These are phyloP conservation scores for Liopterus haemorrhoidalis DNA, from an alignment of 2,888 invertebrate species.

Conservation along the genomic window DNA sequence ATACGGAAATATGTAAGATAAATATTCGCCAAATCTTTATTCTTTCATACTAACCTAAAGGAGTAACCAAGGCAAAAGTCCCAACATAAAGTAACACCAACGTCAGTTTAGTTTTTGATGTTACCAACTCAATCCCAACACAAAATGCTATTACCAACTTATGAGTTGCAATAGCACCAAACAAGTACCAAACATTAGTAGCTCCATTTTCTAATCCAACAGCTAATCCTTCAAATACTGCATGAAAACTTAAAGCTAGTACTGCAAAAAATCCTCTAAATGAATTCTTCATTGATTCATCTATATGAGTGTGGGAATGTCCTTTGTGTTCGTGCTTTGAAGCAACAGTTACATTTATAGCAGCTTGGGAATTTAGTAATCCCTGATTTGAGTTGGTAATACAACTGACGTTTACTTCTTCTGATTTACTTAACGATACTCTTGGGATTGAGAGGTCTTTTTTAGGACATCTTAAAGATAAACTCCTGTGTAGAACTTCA, in stretches of 20 bases:
- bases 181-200: constrained; percentile 56
- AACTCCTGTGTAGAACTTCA: constrained; percentile 49
- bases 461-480: constrained; percentile 51
- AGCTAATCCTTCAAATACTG: constrained; percentile 63
- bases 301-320: constrained; percentile 30
- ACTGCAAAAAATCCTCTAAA: constrained; percentile 56
- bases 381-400: constrained; percentile 41
- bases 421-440: constrained; percentile 41
- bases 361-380: constrained; percentile 38
- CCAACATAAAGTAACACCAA: constrained; percentile 53
- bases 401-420: constrained; percentile 40
- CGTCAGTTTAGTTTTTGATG: constrained; percentile 47
- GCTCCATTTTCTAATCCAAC: constrained; percentile 58
- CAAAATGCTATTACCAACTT: constrained; percentile 63
- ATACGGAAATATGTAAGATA: too few relatives aligned
- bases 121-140: constrained; percentile 58
- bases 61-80: constrained; percentile 61
- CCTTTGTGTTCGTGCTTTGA: constrained; percentile 28
- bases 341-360: constrained; percentile 31
- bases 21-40: too few relatives aligned
- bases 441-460: constrained; percentile 42
- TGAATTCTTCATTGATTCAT: constrained; percentile 48
- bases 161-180: constrained; percentile 61
- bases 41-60: constrained; percentile 47
- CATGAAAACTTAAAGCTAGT: constrained; percentile 61